Conservation (phyloP, 37 sponge, comb jelly and placozoan species). For the Beroe ovata region DNA sequence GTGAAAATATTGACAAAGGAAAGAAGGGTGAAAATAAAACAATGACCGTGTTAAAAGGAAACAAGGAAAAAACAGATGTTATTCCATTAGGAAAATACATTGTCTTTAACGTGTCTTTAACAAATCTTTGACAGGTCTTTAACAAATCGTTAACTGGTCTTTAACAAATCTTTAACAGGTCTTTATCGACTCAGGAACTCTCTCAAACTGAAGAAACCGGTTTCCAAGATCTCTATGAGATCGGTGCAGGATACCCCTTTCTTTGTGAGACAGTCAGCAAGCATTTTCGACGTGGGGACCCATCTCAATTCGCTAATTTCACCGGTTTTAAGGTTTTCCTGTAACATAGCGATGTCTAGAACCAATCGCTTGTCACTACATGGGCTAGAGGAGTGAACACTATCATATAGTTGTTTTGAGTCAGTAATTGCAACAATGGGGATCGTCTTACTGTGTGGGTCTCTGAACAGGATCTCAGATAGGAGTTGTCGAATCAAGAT, state of each 20-base stretch:
- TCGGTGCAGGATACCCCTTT: neutral
- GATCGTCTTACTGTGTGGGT: neutral
- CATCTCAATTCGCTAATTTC: neutral
- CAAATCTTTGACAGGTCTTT: too few species aligned
- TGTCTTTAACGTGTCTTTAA: too few species aligned
- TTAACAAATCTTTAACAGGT: too few species aligned
- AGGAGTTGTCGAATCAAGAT: neutral
- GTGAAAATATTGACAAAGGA: too few species aligned
- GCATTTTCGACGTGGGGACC: slow-evolving; percentile 2
- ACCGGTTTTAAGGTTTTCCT: neutral
- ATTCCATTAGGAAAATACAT: too few species aligned
- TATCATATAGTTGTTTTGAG: slow-evolving; percentile 5
- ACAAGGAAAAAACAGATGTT: too few species aligned
- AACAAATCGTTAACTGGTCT: too few species aligned
- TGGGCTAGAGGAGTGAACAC: neutral
- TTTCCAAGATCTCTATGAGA: neutral
- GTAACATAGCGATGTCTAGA: neutral
- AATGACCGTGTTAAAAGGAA: too few species aligned
- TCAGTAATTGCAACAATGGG: neutral
- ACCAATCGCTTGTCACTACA: neutral
- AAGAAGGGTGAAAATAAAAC: too few species aligned
- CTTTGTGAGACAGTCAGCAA: slow-evolving; percentile 31
- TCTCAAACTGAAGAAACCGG: too few species aligned
- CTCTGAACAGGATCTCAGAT: slow-evolving; percentile 12
- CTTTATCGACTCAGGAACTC: too few species aligned